Base-by-base conservation (phyloP, 2,797 vertebrate genomes). In the Lophotriccus pileatus region DNA sequence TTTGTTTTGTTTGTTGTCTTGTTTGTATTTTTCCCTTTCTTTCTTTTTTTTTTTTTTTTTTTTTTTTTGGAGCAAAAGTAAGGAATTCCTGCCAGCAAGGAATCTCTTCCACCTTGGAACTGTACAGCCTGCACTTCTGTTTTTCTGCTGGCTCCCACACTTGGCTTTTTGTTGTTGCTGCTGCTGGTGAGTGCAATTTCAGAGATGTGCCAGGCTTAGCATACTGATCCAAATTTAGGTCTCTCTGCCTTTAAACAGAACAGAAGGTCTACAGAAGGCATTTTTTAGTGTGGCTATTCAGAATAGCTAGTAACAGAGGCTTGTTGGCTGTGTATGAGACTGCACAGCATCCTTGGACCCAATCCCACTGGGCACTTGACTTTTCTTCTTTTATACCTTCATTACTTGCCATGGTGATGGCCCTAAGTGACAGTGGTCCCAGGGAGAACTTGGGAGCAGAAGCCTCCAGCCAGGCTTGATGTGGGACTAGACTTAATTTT, bases 111-210 rank as follows among this genome's bases (percentile, higher is more conserved):
- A 78, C 79, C 81, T 86, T 84, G 70, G 53, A 91, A 84, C 75
- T 55, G 27, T 74, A 34, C 81, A 91, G 60, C 56, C 72, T 63
- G 70, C 56, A 3, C 76, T 90, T 93, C 56, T 67, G 56, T 67
- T 85, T 79, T 91, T 55, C 52, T 81, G 10, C 62, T 88, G 94
- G 63, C 89, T 95, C 67, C 73, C 43, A 43, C 14, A 12, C 78
- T 94, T 90, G 76, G 72, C 56, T 93, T 81, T 86, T 69, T 86
- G 60, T 70, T 85, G 67, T 43, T 93, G 68, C 89, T 92, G 64
- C 56, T 94, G 62, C 20, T 88, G 74, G 10, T 89, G 84, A 96
- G 76, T 43, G 84, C 92, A 34, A 69, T 91, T 95, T 94, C 89
- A 86, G 84, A 83, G 78, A 89, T 64, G 53, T 83, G 75, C 62